A percentile compares a stretch with the other conserved stretches of the same genome.
Evolutionary conservation across 1,140 invertebrate genomes (phyloP).

Genomic region (Cylas formicarius): DNA sequence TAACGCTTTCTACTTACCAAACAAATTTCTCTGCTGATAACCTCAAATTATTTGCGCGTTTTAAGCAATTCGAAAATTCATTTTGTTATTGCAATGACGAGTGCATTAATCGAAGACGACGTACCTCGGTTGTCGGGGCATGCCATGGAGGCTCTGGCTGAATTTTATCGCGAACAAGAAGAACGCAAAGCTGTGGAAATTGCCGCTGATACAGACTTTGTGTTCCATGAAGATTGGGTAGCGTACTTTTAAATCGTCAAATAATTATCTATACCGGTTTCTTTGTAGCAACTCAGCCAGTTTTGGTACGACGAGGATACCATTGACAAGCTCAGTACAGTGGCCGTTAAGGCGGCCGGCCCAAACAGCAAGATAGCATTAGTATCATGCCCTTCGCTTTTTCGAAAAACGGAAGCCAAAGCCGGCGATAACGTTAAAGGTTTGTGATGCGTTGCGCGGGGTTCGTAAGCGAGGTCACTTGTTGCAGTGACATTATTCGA

Average conservation of each 20-base stretch:
- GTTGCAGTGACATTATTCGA: constrained; percentile 70
- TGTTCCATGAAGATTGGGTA: constrained; percentile 82
- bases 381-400: constrained; percentile 85
- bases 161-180: constrained; percentile 74
- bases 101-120: too few relatives aligned
- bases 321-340: constrained; percentile 57
- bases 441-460: constrained; percentile 27
- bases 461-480: neutral
- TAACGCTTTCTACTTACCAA: too few relatives aligned
- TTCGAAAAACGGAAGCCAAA: constrained; percentile 55
- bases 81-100: too few relatives aligned
- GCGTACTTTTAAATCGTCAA: constrained; percentile 5
- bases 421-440: constrained; percentile 43
- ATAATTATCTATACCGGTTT: constrained; percentile 10
- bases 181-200: constrained; percentile 41
- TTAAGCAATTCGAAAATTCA: too few relatives aligned
- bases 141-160: constrained; percentile 68
- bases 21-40: too few relatives aligned
- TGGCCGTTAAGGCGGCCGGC: constrained; percentile 49
- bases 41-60: too few relatives aligned
- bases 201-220: constrained; percentile 44
- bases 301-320: constrained; percentile 91
- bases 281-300: constrained; percentile 86
- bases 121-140: constrained; percentile 58
- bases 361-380: constrained; percentile 67